These are phyloP conservation scores for Aptenodytes forsteri DNA, from an alignment of 2,113 vertebrate genomes.

Conservation along the genomic window DNA sequence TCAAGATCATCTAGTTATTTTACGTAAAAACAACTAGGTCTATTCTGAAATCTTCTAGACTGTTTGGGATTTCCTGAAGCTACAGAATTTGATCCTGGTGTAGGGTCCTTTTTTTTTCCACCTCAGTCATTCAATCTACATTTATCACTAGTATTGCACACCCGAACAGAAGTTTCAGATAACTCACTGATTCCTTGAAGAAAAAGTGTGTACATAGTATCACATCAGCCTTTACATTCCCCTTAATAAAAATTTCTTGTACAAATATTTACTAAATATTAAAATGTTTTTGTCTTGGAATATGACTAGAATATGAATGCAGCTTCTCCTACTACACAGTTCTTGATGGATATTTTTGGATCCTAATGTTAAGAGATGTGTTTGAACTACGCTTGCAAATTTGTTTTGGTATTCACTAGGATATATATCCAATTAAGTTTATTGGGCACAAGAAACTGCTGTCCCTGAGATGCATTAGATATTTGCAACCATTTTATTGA, in stretches of 20 bases:
- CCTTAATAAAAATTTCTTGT: neutral
- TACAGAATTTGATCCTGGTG: neutral
- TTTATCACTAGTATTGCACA: no score
- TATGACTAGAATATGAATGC: neutral
- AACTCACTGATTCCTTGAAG: neutral
- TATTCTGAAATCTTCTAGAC: neutral
- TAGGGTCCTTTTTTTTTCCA: neutral
- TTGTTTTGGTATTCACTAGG: neutral
- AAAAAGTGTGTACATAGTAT: neutral
- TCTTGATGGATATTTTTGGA: neutral
- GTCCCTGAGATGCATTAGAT: neutral
- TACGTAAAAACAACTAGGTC: rapidly evolving
- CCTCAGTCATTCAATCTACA: neutral
- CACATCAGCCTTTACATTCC: neutral
- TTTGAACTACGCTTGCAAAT: neutral
- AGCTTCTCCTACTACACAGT: neutral
- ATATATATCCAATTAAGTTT: neutral
- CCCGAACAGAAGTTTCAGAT: neutral
- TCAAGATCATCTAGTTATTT: neutral
- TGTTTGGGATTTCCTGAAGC: neutral
- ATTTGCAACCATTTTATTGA: neutral
- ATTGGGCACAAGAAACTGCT: neutral
- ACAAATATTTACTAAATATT: neutral
- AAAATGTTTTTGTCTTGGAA: neutral
- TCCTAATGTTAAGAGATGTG: neutral